phyloP scores from a whole-genome alignment of 1,140 invertebrate species.

The Cephus cinctus region DNA sequence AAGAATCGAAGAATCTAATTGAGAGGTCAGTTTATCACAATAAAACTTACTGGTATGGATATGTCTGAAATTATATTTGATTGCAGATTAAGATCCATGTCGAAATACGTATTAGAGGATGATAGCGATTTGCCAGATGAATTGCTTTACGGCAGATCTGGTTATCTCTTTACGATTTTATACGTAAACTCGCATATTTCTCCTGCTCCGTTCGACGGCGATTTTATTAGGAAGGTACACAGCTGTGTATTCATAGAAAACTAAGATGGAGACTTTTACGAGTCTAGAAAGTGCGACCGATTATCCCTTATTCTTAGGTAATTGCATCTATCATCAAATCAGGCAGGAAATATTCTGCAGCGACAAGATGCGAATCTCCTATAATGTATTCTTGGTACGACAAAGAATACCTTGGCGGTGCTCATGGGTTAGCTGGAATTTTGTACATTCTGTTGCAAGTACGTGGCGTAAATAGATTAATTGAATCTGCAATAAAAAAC shows the following conservation, averaged over 20 bases:
- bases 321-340: conserved; percentile 65
- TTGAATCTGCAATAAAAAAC: conserved; percentile 9
- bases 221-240: conserved; percentile 54
- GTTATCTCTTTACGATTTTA: conserved; percentile 78
- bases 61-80: conserved; percentile 6
- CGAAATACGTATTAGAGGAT: conserved; percentile 54
- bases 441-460: conserved; percentile 79
- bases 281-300: neutral
- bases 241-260: neutral
- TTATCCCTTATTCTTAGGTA: conserved; percentile 53
- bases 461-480: neutral
- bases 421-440: conserved; percentile 86
- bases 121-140: conserved; percentile 70
- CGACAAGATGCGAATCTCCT: conserved; percentile 59
- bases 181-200: conserved; percentile 68
- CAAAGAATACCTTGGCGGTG: conserved; percentile 83
- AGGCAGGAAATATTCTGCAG: conserved; percentile 61
- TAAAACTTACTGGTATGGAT: conserved; percentile 10
- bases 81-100: conserved; percentile 58
- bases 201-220: conserved; percentile 47
- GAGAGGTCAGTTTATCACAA: conserved; percentile 53
- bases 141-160: conserved; percentile 79
- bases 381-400: conserved; percentile 87
- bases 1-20: conserved; percentile 51
- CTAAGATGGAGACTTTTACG: neutral